Base-by-base conservation (phyloP, 2,797 vertebrate genomes). In the Phylloscopus collybita region DNA sequence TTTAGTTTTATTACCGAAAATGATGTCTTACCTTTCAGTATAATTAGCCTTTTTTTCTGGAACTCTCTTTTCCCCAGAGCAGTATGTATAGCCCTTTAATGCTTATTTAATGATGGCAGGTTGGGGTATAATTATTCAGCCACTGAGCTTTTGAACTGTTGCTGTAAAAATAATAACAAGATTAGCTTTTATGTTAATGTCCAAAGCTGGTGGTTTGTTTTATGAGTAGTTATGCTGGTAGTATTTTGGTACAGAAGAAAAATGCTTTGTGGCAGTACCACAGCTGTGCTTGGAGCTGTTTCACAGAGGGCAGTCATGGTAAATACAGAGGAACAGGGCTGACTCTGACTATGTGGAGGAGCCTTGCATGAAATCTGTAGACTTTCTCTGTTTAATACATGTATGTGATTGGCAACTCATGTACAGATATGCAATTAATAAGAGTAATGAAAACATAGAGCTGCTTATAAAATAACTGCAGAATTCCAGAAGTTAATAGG, bases 91-190 rank as follows among this genome's bases (percentile, higher is more conserved):
- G 64, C 30, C 60, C 60, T 54, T 81, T 90, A 90, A 86, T 90
- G 70, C 44, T 90, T 73, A 44, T 95, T 90, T 95, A 94, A 95
- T 86, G 88, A 53, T 56, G 27, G 47, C 16, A 15, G 51, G 71
- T 93, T 70, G n/a, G 25, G 23, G n/a, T 92, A 4, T 90, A 86
- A 88, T 94, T 95, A 92, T 75, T 93, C 51, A 90, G 60, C 56
- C 70, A 27, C 2, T 92, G 78, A 91, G 83, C 51, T 90, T 95
- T 93, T 88, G 88, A 92, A 81, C 80, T 88, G 26, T 88, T 90
- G 60, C 86, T 90, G 27, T 81, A 88, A 89, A 67, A 95, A 86
- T 64, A 92, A 93, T 70, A 70, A 67, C 5, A 6, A 59, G 50
- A 40, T 94, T 79, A 73, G 34, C 8, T 84, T 69, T 86, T 79